These are phyloP conservation scores for Bombylius discolor DNA, from an alignment of 2,888 invertebrate species.

Conservation along the genomic window DNA sequence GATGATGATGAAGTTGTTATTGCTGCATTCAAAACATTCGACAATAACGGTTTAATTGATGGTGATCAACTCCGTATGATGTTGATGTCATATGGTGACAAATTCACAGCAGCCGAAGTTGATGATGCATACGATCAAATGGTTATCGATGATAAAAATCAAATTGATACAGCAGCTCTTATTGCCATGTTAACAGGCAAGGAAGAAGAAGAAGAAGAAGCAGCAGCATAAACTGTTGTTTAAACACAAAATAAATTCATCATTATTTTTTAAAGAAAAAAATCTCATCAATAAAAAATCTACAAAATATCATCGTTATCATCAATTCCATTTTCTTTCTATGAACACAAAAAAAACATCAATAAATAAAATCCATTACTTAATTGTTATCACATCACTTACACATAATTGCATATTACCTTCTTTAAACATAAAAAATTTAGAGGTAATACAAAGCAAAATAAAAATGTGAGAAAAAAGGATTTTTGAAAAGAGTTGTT, in stretches of 20 bases:
- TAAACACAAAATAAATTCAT: neutral
- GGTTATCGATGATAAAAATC: constrained; percentile 81
- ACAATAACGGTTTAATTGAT: constrained; percentile 77
- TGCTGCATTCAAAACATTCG: constrained; percentile 86
- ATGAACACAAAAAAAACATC: neutral
- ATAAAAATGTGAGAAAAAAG: too few relatives aligned
- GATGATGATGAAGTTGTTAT: constrained; percentile 88
- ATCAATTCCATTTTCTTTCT: constrained; percentile 11
- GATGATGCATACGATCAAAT: constrained; percentile 89
- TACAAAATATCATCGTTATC: constrained; percentile 6
- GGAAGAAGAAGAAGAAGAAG: constrained; percentile 68
- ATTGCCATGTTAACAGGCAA: constrained; percentile 80
- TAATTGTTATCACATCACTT: neutral
- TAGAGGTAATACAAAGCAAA: too few relatives aligned
- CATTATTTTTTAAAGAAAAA: neutral
- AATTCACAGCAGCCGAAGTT: constrained; percentile 76
- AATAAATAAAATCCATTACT: neutral
- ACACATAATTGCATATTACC: too few relatives aligned
- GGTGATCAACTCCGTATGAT: constrained; percentile 81
- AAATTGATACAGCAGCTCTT: constrained; percentile 76
- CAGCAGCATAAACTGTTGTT: constrained; percentile 27
- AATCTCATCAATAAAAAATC: neutral
- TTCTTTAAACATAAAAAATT: too few relatives aligned
- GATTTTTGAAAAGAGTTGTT: too few relatives aligned
- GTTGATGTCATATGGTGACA: constrained; percentile 87